phyloP scores from a whole-genome alignment of 2,888 invertebrate species.

The Caenorhabditis doughertyi region DNA sequence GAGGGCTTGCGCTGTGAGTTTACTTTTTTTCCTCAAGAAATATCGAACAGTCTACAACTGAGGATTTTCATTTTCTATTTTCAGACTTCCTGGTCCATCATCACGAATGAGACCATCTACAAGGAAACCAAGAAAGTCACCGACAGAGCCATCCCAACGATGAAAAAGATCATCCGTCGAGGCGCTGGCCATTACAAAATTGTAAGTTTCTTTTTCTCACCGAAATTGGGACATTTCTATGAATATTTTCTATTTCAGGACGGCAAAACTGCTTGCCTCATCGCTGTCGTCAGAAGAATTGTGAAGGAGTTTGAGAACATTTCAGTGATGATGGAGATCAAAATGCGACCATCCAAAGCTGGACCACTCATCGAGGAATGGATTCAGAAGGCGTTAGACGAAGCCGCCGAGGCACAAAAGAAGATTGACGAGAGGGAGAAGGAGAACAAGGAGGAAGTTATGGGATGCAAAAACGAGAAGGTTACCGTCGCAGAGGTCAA shows the following conservation, averaged over 20 bases:
- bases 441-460: no score
- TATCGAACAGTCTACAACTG: no score
- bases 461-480: no score
- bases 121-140: background rate
- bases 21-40: background rate
- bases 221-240: background rate
- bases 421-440: no score
- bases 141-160: background rate
- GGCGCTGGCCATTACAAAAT: background rate
- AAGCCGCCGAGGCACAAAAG: background rate
- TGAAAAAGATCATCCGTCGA: slow-evolving; percentile 5
- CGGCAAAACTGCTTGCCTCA: background rate
- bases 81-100: slow-evolving; percentile 9
- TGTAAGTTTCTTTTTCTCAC: background rate
- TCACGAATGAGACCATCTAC: slow-evolving; percentile 20
- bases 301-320: slow-evolving; percentile 1
- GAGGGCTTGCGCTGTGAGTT: background rate
- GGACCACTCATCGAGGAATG: background rate
- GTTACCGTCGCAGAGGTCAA: no score
- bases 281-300: background rate
- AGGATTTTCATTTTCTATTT: no score
- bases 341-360: background rate
- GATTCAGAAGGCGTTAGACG: background rate
- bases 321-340: background rate
- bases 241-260: background rate